phyloP scores from a whole-genome alignment of 1,140 invertebrate genomes.

The Atta texana region DNA sequence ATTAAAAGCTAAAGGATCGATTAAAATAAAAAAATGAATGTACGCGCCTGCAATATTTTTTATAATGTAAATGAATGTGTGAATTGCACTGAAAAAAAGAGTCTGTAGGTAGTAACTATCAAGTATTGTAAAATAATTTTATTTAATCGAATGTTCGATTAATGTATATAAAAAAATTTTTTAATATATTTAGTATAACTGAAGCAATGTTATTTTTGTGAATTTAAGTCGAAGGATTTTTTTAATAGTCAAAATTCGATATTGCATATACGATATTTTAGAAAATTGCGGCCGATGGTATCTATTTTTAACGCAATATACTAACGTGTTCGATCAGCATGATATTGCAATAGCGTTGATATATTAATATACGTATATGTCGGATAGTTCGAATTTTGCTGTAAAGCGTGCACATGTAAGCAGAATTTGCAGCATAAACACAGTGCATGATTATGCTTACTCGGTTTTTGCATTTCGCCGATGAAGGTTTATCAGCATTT shows the following conservation, averaged over 20 bases:
- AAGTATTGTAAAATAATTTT: no score
- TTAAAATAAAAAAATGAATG: conserved; percentile 11
- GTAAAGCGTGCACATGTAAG: neutral
- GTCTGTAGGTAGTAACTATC: no score
- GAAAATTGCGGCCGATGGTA: neutral
- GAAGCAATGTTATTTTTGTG: neutral
- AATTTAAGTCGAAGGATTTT: neutral
- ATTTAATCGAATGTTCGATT: no score
- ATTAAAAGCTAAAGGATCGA: neutral
- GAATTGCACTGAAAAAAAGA: no score
- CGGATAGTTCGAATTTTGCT: conserved; percentile 3
- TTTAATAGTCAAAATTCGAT: neutral
- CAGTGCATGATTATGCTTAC: neutral
- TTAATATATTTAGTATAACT: no score
- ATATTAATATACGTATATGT: conserved; percentile 6
- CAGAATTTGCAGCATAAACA: conserved; percentile 12
- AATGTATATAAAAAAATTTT: no score
- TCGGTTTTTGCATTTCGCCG: neutral
- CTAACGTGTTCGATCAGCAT: neutral
- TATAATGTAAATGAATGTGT: neutral
- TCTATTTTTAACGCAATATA: neutral
- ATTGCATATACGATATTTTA: conserved; percentile 17
- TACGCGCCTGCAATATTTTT: neutral
- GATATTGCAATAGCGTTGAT: neutral
- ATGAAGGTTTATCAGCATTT: conserved; percentile 31